Conservation (phyloP, 64 coral and sea anemone genomes). For the Anthopleura sola region DNA sequence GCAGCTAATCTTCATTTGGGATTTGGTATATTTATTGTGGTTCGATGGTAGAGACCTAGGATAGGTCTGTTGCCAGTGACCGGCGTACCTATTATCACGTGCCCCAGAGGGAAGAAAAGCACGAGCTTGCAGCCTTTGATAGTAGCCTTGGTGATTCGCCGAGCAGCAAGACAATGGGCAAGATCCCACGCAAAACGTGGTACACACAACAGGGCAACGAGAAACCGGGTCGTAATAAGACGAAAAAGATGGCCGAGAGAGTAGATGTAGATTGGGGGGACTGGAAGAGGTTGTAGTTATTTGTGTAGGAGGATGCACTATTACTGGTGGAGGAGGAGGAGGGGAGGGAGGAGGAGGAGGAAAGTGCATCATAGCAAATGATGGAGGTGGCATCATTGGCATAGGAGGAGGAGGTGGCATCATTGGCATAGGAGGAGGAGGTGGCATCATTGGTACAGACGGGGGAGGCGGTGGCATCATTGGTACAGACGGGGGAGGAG, state of each 20-base stretch:
- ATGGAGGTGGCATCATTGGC: slow-evolving; percentile 15
- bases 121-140: background rate
- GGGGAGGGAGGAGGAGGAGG: background rate
- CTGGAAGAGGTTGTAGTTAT: background rate
- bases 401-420: slow-evolving; percentile 25
- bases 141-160: background rate
- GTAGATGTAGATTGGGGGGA: background rate
- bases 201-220: slow-evolving; percentile 43
- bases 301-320: slow-evolving; percentile 3
- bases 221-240: background rate
- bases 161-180: slow-evolving; percentile 51
- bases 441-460: background rate
- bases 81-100: background rate
- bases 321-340: background rate
- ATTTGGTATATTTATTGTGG: background rate
- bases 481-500: background rate
- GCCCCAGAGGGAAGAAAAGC: background rate
- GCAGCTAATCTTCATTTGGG: background rate
- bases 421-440: background rate
- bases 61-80: background rate
- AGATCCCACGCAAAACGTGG: slow-evolving; percentile 32
- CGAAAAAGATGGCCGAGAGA: slow-evolving; percentile 2
- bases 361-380: background rate
- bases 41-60: background rate
- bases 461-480: background rate